Percentiles rank a stretch among this genome's conserved stretches.
Evolutionary conservation across 2,888 invertebrate genomes (phyloP).

Genomic region (Amblyjoppa proteus): DNA sequence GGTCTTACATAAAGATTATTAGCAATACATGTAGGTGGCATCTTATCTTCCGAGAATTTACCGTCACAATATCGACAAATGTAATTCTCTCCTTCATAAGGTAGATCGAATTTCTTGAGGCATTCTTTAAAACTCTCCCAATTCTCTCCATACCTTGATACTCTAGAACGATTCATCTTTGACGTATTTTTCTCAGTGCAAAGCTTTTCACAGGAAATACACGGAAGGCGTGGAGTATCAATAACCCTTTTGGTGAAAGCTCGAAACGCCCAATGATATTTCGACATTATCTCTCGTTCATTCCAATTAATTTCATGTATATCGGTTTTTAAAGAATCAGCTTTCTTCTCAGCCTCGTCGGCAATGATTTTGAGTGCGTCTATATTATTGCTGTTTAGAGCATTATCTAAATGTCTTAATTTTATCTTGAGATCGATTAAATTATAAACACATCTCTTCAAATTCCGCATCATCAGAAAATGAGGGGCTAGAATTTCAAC

Average conservation of each 20-base stretch:
- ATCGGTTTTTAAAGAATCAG: slow-evolving; percentile 22
- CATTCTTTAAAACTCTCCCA: too few relatives aligned
- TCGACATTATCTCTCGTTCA: slow-evolving; percentile 55
- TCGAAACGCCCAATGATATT: slow-evolving; percentile 45
- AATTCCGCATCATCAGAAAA: slow-evolving; percentile 41
- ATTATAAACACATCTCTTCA: slow-evolving; percentile 46
- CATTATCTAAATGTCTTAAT: slow-evolving; percentile 2
- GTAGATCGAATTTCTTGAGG: too few relatives aligned
- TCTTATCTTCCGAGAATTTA: slow-evolving; percentile 67
- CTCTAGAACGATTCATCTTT: too few relatives aligned
- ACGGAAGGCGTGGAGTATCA: slow-evolving; percentile 55
- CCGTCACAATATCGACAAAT: slow-evolving; percentile 64
- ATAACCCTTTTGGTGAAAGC: slow-evolving; percentile 52
- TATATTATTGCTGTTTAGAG: neutral
- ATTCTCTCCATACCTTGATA: too few relatives aligned
- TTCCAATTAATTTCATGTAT: slow-evolving; percentile 43
- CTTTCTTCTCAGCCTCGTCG: slow-evolving; percentile 31
- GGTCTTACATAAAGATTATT: slow-evolving; percentile 71
- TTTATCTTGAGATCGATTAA: slow-evolving; percentile 13
- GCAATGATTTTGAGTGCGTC: slow-evolving; percentile 20
- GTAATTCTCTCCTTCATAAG: too few relatives aligned
- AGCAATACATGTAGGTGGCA: slow-evolving; percentile 74
- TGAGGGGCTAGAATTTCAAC: slow-evolving; percentile 52
- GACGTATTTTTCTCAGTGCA: slow-evolving; percentile 49
- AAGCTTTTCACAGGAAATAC: slow-evolving; percentile 67